Evolutionary conservation across 2,113 vertebrate species (phyloP).

Genomic region (Myotis brandtii): DNA sequence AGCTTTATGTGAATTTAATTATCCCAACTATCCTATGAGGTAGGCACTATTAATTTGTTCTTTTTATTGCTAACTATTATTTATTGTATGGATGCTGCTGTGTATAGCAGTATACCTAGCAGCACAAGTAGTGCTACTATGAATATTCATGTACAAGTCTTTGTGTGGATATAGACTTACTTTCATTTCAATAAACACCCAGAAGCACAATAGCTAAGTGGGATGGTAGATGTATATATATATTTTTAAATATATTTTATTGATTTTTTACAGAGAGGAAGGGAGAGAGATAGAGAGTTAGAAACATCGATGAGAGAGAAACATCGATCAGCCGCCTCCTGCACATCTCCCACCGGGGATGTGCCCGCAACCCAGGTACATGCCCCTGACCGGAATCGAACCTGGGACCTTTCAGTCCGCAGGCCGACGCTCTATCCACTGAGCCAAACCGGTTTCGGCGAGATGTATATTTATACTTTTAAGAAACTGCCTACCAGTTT

Average conservation of each 20-base stretch:
- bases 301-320: too few relatives aligned
- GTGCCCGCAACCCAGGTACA: too few relatives aligned
- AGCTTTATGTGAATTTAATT: neutral
- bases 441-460: too few relatives aligned
- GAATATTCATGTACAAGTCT: neutral
- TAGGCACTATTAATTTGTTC: neutral
- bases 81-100: neutral
- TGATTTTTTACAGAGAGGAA: too few relatives aligned
- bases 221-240: neutral
- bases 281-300: too few relatives aligned
- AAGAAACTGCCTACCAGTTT: neutral
- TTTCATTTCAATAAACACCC: slow-evolving; percentile 36
- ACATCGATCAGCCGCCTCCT: too few relatives aligned
- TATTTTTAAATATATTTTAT: too few relatives aligned
- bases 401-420: too few relatives aligned
- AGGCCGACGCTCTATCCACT: too few relatives aligned
- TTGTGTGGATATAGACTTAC: neutral
- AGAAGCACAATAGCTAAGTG: neutral
- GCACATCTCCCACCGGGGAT: too few relatives aligned
- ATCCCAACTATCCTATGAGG: neutral
- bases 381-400: too few relatives aligned
- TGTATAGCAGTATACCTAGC: neutral
- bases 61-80: neutral
- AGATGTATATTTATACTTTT: neutral
- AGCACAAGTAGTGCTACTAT: neutral